Conservation (phyloP, 2,113 vertebrate genomes). For the Podarcis cretensis region DNA sequence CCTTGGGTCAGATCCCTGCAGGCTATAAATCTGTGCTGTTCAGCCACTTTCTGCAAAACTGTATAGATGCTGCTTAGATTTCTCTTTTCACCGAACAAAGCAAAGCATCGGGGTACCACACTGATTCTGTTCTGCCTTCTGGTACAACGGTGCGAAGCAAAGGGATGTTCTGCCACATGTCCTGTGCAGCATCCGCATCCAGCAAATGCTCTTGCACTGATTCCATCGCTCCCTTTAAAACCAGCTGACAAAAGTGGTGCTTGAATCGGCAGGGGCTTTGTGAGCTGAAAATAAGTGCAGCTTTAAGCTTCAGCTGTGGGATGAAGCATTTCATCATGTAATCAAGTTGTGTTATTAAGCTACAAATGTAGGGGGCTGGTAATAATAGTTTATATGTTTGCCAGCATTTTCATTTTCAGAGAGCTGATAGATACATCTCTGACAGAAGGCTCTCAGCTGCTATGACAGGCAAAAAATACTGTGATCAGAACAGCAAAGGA, state of each 20-base stretch:
- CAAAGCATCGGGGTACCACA: not conserved
- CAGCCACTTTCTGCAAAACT: not conserved
- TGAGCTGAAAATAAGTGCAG: slow-evolving; percentile 4
- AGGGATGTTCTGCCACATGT: not conserved
- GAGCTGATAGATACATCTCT: slow-evolving; percentile 8
- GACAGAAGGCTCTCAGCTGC: not conserved
- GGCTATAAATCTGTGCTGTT: not conserved
- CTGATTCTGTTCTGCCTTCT: not conserved
- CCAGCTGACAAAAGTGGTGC: not conserved
- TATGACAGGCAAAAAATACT: not conserved
- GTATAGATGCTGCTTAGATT: not conserved
- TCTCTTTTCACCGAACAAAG: not conserved
- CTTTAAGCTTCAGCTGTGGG: slow-evolving; percentile 21
- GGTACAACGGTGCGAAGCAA: not conserved
- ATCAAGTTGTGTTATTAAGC: slow-evolving; percentile 9
- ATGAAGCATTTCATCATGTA: slow-evolving; percentile 22
- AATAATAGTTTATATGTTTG: slow-evolving; percentile 11
- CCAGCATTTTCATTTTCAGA: slow-evolving; percentile 23
- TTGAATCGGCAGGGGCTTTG: slow-evolving; percentile 18
- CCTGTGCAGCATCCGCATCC: not conserved
- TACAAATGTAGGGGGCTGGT: slow-evolving; percentile 6
- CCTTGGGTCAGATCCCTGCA: not conserved
- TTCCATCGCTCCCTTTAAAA: not conserved
- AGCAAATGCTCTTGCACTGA: not conserved
- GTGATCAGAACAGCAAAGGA: not conserved